These are phyloP conservation scores for Panonychus citri DNA, from an alignment of 1,140 invertebrate species.

Conservation along the genomic window DNA sequence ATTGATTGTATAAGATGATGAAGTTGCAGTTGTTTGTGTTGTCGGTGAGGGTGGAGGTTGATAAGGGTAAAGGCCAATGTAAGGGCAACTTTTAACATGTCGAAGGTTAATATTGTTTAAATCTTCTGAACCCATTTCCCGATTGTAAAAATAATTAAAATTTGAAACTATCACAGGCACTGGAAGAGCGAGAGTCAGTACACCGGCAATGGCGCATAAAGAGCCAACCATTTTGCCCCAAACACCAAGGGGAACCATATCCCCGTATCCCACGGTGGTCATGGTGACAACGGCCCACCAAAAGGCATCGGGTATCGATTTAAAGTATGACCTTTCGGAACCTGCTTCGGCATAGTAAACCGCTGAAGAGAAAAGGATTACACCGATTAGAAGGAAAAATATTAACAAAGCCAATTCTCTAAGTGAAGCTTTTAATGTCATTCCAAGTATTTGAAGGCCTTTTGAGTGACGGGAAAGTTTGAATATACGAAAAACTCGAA, in stretches of 20 bases:
- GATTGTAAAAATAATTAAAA: slow-evolving; percentile 99
- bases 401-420: slow-evolving; percentile 96
- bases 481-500: slow-evolving; percentile 96
- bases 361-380: slow-evolving; percentile 90
- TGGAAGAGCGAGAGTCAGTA: background rate
- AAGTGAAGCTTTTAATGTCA: slow-evolving; percentile 98
- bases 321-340: slow-evolving; percentile 74
- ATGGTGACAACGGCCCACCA: slow-evolving; percentile 27
- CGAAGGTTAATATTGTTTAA: slow-evolving; percentile 95
- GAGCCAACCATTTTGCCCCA: slow-evolving; percentile 98
- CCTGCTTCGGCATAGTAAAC: slow-evolving; percentile 97
- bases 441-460: slow-evolving; percentile 79
- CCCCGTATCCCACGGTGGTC: slow-evolving; percentile 92
- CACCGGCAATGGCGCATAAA: slow-evolving; percentile 88
- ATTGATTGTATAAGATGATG: too few relatives aligned
- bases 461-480: slow-evolving; percentile 93
- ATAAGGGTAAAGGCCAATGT: background rate
- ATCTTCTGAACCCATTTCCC: slow-evolving; percentile 93
- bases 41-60: too few relatives aligned
- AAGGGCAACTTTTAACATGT: slow-evolving; percentile 78
- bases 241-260: slow-evolving; percentile 92
- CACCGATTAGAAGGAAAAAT: slow-evolving; percentile 98
- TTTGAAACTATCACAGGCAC: slow-evolving; percentile 90
- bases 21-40: too few relatives aligned
- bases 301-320: slow-evolving; percentile 29